Base-by-base conservation (phyloP, 92 coral and sea anemone genomes). In the Phenganax subtilis region DNA sequence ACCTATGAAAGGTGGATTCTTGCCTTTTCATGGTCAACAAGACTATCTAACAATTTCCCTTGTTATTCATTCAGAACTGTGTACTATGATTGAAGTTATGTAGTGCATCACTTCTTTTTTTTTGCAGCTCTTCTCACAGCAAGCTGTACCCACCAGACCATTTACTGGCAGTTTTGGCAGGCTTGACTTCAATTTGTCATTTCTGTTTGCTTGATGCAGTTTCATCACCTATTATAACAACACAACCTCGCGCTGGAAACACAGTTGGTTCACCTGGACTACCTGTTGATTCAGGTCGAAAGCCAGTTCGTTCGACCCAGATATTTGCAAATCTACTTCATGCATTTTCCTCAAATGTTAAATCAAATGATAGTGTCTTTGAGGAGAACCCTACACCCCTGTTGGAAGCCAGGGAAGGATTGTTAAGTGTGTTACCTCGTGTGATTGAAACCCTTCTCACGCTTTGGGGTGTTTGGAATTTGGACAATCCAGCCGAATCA, bases 301-400 rank as follows among this genome's bases (percentile, higher is more conserved):
- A 67, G 59, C 71, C 97, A 87, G 76, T 87, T 92, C 85, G 90
- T 75, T 89, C 96, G 30, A 87, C 75, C 3, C 97, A 93, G 68
- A 93, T 94, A 80, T 94, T 94, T 85, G 90, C 92, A 61, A 94
- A 94, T 81, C 87, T 94, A 57, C 93, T 94, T 16, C 98, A 94
- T 72, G 98, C 97, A 10, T 94, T 94, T 85, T 94, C 98, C 16
- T 89, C 90, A 9, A 97, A 90, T 83, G 84, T 92, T 7, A 90
- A 93, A 20, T 86, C 94, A 2, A 89, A 81, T 27, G 84, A 89
- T 81, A 87, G 80, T 57, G 79, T 89, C 25, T 89, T 90, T 66
- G 82, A 85, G 67, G 97, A 94, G 25, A 89, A 88, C 17, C 90
- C 98, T 3, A 90, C 88, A 76, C 92, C 96, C 29, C 86, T 92